Base-by-base conservation (phyloP, 1,140 invertebrate species). In the Papilio polyxenes region DNA sequence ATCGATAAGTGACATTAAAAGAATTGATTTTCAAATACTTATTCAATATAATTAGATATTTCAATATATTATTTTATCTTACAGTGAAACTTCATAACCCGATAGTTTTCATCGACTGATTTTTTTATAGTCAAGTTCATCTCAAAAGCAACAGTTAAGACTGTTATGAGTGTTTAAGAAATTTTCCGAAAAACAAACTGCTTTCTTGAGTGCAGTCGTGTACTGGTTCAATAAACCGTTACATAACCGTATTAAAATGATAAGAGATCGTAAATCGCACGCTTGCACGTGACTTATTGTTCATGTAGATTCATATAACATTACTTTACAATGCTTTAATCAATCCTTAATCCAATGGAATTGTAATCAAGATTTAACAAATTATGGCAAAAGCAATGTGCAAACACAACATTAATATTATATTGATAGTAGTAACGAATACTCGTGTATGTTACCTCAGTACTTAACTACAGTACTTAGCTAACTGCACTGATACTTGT, bases 261-360 rank as follows among this genome's bases (percentile, higher is more conserved):
- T 72, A 72, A n/a, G n/a, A n/a, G 65, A 72, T 72, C 23, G 23
- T 72, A 72, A 72, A 72, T 72, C 15, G 56, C 17, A 72, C 15
- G 65, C 37, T 72, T 72, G 23, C 65, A 72, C 31, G 65, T 7
- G 65, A 11, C 65, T 3, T 72, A 17, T 15, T 56, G 11, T 37
- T 72, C 31, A 37, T 37, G 53, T 56, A 17, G 1, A 72, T 17
- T 40, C 65, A 40, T 2, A 72, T 15, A 72, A 72, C 40, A 13
- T 17, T 65, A 13, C 62, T 65, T 65, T 31, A 65, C 62, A 65
- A 65, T 65, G 62, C 9, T 65, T 65, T 65, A 65, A 65, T 31
- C 62, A 65, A 65, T 72, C 11, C 13, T 15, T 72, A 72, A 72
- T 72, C 65, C 65, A 72, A 72, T 15, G 31, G 65, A 72, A 37